These are phyloP conservation scores for Enteromius radiatus DNA, from an alignment of 2,797 vertebrate genomes.

Conservation along the genomic window DNA sequence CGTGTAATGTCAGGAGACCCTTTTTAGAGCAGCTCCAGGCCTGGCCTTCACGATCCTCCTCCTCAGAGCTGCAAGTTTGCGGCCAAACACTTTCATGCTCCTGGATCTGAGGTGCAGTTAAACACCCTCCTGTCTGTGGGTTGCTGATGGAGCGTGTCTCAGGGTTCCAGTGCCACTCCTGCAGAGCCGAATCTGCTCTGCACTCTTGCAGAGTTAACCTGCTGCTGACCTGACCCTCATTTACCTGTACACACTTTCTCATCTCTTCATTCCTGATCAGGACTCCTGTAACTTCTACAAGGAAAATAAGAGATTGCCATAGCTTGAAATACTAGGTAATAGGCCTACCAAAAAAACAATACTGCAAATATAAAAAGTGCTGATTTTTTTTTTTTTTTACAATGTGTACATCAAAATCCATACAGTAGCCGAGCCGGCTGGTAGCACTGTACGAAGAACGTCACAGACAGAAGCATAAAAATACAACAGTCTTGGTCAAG, in stretches of 20 bases:
- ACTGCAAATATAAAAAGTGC: neutral
- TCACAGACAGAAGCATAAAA: neutral
- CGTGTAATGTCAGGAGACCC: constrained; percentile 80
- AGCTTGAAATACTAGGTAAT: neutral
- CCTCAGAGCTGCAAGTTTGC: constrained; percentile 71
- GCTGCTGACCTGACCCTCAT: constrained; percentile 55
- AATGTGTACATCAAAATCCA: neutral
- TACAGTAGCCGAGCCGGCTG: neutral
- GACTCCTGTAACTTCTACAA: constrained; percentile 72
- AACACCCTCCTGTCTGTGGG: constrained; percentile 74
- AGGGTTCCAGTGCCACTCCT: constrained; percentile 80
- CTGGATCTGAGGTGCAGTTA: constrained; percentile 69
- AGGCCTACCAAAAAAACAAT: too few relatives aligned
- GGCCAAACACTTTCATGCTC: constrained; percentile 74
- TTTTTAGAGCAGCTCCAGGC: constrained; percentile 85
- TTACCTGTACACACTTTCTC: constrained; percentile 77
- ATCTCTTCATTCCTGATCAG: constrained; percentile 81
- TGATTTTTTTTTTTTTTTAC: neutral
- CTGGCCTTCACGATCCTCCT: constrained; percentile 71
- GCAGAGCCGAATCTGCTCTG: constrained; percentile 65
- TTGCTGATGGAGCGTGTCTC: constrained; percentile 70
- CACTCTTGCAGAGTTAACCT: constrained; percentile 75
- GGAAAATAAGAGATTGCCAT: constrained; percentile 29
- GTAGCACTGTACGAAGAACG: neutral
- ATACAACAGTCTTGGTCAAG: neutral